Evolutionary conservation across 2,888 invertebrate species (phyloP).

Genomic region (Campaea margaritaria): DNA sequence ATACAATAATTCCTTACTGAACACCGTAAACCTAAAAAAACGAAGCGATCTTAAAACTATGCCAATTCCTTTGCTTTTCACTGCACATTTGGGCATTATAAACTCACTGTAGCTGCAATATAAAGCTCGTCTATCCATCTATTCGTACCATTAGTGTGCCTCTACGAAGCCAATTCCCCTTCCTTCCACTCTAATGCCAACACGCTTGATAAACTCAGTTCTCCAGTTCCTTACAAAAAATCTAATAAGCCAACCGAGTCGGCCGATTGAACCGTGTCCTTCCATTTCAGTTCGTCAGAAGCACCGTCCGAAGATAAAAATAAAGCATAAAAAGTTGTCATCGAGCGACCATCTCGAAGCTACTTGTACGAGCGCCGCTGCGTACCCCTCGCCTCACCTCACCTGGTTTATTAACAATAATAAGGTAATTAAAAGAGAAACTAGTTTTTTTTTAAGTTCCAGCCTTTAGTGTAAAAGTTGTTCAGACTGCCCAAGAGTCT

Average conservation of each 20-base stretch:
- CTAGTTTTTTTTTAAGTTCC: no score
- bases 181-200: background rate
- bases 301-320: conserved; percentile 89
- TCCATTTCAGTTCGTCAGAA: conserved; percentile 86
- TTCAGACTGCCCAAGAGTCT: no score
- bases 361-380: conserved; percentile 89
- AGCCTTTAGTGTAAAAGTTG: no score
- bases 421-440: conserved; percentile 77
- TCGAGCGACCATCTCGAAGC: conserved; percentile 89
- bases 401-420: conserved; percentile 91
- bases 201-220: conserved; percentile 18
- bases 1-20: no score
- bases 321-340: conserved; percentile 87
- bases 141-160: no score
- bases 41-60: no score
- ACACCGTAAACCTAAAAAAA: no score
- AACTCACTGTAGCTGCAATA: no score
- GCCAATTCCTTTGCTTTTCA: no score
- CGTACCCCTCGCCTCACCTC: conserved; percentile 90
- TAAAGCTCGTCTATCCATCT: no score
- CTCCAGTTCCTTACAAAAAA: conserved; percentile 13
- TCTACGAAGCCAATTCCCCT: no score
- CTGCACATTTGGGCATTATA: no score
- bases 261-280: conserved; percentile 27
- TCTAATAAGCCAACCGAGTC: conserved; percentile 21